Base-by-base conservation (phyloP, 1,140 invertebrate species). In the Aphaenogaster rudis region DNA sequence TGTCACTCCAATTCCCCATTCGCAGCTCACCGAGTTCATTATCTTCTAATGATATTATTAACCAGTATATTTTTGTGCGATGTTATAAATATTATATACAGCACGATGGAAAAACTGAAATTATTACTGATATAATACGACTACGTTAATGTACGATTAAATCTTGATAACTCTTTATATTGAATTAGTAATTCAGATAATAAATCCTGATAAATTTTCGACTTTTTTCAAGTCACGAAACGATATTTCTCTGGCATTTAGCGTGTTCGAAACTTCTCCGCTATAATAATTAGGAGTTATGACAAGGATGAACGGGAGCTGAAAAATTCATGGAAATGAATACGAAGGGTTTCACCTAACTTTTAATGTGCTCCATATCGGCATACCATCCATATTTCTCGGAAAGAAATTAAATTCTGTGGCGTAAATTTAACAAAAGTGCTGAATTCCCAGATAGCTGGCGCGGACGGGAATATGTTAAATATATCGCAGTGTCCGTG, bases 361-460 rank as follows among this genome's bases (percentile, higher is more conserved):
- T 81, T 81, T 71, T 81, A 81, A 71, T 71, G 52, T n/a, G 79
- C 52, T 71, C 50, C 36, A 42, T 67, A 67, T 81, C 66, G 79
- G 54, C 79, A 71, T 71, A 71, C 64, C 79, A 13, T 81, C 50
- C 79, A 81, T 81, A 81, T 81, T 81, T 81, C 50, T 71, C 64
- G 15, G 36, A 45, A 67, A 81, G 52, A 71, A 71, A 81, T 81
- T 81, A 81, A 81, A 71, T 81, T 81, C 79, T 57, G 64, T 57
- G 50, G 66, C 79, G 67, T 59, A 81, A 81, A 81, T 81, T 81
- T 81, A 54, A 63, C 76, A 64, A 71, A 66, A 81, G 64, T 71
- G n/a, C n/a, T 71, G 79, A 71, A 71, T 81, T 81, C 15, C 17
- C 50, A 71, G 36, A 33, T 81, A 81, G 50, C 42, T 57, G 45